Base-by-base conservation (phyloP, 2,113 vertebrate genomes). In the Rousettus leschenaultii region DNA sequence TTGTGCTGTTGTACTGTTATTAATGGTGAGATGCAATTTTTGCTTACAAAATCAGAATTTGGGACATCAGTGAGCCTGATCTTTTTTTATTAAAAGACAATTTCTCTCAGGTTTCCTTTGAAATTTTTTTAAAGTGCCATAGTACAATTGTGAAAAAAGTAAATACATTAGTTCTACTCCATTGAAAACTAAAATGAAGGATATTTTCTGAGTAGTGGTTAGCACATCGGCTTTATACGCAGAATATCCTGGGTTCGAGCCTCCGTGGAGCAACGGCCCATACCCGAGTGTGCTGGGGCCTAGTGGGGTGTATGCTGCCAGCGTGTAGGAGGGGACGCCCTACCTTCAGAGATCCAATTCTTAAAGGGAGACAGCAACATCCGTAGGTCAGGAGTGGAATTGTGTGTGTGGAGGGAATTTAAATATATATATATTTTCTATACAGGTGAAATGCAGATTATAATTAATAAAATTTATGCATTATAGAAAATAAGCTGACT, bases 151-250 rank as follows among this genome's bases (percentile, higher is more conserved):
- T 74, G 57, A 96, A 97, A 94, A 97, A 97, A 97, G 95, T 90
- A 97, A 95, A 98, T 95, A 94, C 82, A 87, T 98, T 85, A 94
- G 87, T 97, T 97, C 95, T 91, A 95, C 84, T 89, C 65, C 74
- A 79, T 83, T 90, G 95, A 96, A 98, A 96, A 95, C 28, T 86
- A 86, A 95, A 95, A 95, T 93, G 77, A 97, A 95, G 97, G 98
- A 94, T 77, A 74, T 51, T 89, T 95, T 85, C 75, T 94, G 51
- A 51, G 99, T 99, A 99, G 99, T 98, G 99, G 99, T 99, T 99
- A 99, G 99, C 99, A 99, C 99, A 99, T 99, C 99, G 99, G 99
- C 99, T 99, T 99, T 99, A 99, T 99, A 99, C 99, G 99, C 99
- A 99, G 99, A 99, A 99, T 99, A 99, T 99, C 99, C 99, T 99